Percentiles rank a stretch among this genome's conserved stretches.
Conservation (phyloP, 2,888 invertebrate genomes). For the Scaptodrosophila latifasciaeformis region DNA sequence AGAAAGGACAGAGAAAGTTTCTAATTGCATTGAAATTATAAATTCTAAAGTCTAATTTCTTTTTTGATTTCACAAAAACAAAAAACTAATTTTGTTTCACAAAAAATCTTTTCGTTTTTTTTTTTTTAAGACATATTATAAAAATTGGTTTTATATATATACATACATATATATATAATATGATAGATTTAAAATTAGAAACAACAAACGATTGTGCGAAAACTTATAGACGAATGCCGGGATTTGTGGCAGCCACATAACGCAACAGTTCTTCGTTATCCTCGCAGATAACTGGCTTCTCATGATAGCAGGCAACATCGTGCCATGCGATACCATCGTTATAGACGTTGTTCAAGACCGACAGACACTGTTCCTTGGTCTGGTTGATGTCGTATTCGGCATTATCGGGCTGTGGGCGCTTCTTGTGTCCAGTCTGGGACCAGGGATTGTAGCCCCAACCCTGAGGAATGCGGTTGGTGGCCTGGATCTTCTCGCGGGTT, state of each 20-base stretch:
- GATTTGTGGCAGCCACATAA: slow-evolving; percentile 90
- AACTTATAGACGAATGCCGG: slow-evolving; percentile 85
- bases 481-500: slow-evolving; percentile 88
- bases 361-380: slow-evolving; percentile 90
- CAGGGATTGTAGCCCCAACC: slow-evolving; percentile 87
- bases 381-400: slow-evolving; percentile 93
- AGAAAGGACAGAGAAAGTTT: slow-evolving; percentile 8
- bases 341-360: slow-evolving; percentile 93
- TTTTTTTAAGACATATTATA: slow-evolving; percentile 69
- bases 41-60: slow-evolving; percentile 75
- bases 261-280: slow-evolving; percentile 91
- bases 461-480: slow-evolving; percentile 82
- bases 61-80: slow-evolving; percentile 64
- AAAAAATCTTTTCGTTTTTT: too few species aligned
- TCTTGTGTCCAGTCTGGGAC: slow-evolving; percentile 94
- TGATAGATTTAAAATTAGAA: slow-evolving; percentile 65
- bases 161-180: too few species aligned
- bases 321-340: slow-evolving; percentile 96
- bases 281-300: slow-evolving; percentile 93
- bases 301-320: slow-evolving; percentile 94
- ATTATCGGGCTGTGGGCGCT: slow-evolving; percentile 90
- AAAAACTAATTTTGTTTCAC: slow-evolving; percentile 61
- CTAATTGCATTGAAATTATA: slow-evolving; percentile 65
- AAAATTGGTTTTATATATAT: too few species aligned
- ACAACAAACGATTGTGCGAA: slow-evolving; percentile 36